Evolutionary conservation across 1,140 invertebrate species (phyloP).

Genomic region (Drosophila gunungcola): DNA sequence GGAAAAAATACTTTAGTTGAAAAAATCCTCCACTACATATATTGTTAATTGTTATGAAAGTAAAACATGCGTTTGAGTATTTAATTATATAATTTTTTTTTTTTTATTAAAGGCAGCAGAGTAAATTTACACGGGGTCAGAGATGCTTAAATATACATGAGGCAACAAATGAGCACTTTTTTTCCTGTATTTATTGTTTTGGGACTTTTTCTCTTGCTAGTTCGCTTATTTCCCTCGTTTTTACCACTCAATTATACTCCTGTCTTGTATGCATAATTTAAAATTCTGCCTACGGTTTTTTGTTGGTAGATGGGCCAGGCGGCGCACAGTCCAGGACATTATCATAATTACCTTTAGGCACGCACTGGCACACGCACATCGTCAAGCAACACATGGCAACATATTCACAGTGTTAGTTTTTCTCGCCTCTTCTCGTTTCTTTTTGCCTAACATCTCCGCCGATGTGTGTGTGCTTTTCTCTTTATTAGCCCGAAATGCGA

Average conservation of each 20-base stretch:
- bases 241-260: constrained; percentile 73
- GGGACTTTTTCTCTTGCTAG: constrained; percentile 17
- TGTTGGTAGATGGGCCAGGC: constrained; percentile 17
- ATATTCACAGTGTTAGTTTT: constrained; percentile 62
- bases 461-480: constrained; percentile 24
- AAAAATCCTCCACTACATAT: constrained; percentile 75
- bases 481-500: constrained; percentile 55
- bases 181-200: constrained; percentile 12
- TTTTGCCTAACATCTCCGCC: constrained; percentile 27
- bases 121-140: constrained; percentile 68
- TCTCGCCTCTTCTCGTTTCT: constrained; percentile 16
- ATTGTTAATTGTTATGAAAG: constrained; percentile 41
- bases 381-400: constrained; percentile 39
- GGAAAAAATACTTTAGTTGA: constrained; percentile 76
- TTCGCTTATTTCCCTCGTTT: constrained; percentile 23
- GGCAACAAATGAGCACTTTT: constrained; percentile 43
- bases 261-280: constrained; percentile 76
- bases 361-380: constrained; percentile 34
- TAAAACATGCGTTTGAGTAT: constrained; percentile 65
- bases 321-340: constrained; percentile 54
- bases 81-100: constrained; percentile 17
- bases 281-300: constrained; percentile 40
- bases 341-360: constrained; percentile 69
- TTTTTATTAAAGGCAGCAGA: constrained; percentile 53
- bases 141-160: constrained; percentile 61